Evolutionary conservation across 37 sponge, comb jelly and placozoan genomes (phyloP).

Genomic region (Hormiphora californensis): DNA sequence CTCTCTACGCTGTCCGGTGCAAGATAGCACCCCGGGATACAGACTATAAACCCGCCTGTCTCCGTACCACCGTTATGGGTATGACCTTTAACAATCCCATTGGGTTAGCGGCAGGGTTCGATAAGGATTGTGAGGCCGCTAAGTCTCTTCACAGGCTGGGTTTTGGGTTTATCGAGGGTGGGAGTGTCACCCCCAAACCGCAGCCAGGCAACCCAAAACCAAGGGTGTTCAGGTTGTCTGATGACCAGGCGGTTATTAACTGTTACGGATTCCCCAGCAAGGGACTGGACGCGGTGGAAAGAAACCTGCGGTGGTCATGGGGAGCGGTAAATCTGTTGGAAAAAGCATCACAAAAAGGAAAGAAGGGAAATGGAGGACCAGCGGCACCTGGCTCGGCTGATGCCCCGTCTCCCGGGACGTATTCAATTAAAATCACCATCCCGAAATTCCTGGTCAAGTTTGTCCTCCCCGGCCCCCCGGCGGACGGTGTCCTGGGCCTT

Average conservation of each 20-base stretch:
- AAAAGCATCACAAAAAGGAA: neutral
- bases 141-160: constrained; percentile 66
- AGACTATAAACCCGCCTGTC: neutral
- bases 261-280: constrained; percentile 63
- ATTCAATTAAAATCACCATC: neutral
- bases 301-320: too few relatives aligned
- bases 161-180: constrained; percentile 89
- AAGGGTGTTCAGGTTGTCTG: constrained; percentile 76
- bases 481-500: constrained; percentile 62
- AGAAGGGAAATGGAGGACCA: neutral
- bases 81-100: constrained; percentile 68
- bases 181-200: constrained; percentile 83
- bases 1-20: neutral
- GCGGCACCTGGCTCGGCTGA: neutral
- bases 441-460: neutral
- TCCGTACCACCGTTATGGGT: constrained; percentile 35
- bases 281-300: neutral
- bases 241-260: constrained; percentile 86
- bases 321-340: neutral
- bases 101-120: constrained; percentile 94
- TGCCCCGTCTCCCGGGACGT: too few relatives aligned
- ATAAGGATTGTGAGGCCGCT: constrained; percentile 83
- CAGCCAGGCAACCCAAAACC: constrained; percentile 81
- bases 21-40: neutral
- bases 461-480: neutral